Conservation (phyloP, 2,888 invertebrate species). For the Nymphalis polychloros region DNA sequence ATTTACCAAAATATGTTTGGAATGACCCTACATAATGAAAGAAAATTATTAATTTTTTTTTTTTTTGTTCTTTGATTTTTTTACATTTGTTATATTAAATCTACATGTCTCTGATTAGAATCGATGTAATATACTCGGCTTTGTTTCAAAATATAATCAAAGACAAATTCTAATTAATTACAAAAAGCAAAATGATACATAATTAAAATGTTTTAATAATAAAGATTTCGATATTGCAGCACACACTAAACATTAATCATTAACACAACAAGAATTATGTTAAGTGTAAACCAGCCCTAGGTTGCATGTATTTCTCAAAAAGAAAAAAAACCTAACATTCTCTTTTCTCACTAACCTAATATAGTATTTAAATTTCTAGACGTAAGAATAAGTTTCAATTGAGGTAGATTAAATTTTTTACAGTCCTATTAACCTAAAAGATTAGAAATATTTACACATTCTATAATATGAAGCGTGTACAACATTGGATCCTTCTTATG, state of each 20-base stretch:
- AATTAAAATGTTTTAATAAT: slow-evolving; percentile 61
- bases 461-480: slow-evolving; percentile 69
- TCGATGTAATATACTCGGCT: slow-evolving; percentile 16
- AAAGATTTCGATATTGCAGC: slow-evolving; percentile 67
- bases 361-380: slow-evolving; percentile 73
- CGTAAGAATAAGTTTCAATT: slow-evolving; percentile 77
- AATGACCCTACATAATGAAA: slow-evolving; percentile 34
- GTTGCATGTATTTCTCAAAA: slow-evolving; percentile 62
- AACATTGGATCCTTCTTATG: slow-evolving; percentile 62
- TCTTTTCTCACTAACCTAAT: slow-evolving; percentile 75
- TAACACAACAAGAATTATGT: slow-evolving; percentile 53
- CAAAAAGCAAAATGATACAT: slow-evolving; percentile 64
- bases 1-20: slow-evolving; percentile 31
- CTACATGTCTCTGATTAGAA: slow-evolving; percentile 19
- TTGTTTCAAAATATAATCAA: slow-evolving; percentile 13
- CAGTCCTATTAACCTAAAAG: slow-evolving; percentile 80
- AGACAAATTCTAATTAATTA: slow-evolving; percentile 26
- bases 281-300: slow-evolving; percentile 52
- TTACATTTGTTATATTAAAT: slow-evolving; percentile 8
- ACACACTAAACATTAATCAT: slow-evolving; percentile 59
- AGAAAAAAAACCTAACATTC: slow-evolving; percentile 56
- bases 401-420: slow-evolving; percentile 82
- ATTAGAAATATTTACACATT: slow-evolving; percentile 78
- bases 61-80: slow-evolving; percentile 13
- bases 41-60: slow-evolving; percentile 1